Evolutionary conservation across 2,113 vertebrate species (phyloP).

Genomic region (Pleuronectes platessa): DNA sequence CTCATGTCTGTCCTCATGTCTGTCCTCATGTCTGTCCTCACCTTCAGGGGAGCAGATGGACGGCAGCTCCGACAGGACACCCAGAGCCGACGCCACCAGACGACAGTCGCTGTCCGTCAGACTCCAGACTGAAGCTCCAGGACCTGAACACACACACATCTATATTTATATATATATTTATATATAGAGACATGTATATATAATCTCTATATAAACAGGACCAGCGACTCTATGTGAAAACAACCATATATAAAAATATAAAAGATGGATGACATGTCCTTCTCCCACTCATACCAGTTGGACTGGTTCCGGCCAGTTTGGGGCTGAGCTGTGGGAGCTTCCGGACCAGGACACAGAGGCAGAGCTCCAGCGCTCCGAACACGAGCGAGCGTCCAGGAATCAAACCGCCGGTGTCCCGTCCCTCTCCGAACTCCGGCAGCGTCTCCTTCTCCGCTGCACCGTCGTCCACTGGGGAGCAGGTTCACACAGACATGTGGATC

Average conservation of each 20-base stretch:
- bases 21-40: constrained; percentile 44
- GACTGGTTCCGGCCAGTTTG: constrained; percentile 85
- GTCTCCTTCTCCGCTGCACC: constrained; percentile 98
- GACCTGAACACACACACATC: constrained; percentile 50
- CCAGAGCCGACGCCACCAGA: constrained; percentile 86
- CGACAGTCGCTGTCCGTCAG: constrained; percentile 84
- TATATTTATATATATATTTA: too few relatives aligned
- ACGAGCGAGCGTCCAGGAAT: constrained; percentile 93
- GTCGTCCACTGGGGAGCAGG: constrained; percentile 87
- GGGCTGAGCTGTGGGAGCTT: constrained; percentile 93
- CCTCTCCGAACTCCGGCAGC: constrained; percentile 93
- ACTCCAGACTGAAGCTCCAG: constrained; percentile 77
- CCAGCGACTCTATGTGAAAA: too few relatives aligned
- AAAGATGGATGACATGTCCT: not conserved
- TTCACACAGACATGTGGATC: not conserved
- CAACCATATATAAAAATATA: too few relatives aligned
- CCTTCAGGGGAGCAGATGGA: constrained; percentile 95
- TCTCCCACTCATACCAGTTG: constrained; percentile 17
- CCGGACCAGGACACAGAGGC: constrained; percentile 91
- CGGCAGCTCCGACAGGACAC: constrained; percentile 91
- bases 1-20: too few relatives aligned
- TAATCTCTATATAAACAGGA: too few relatives aligned
- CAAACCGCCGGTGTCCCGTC: constrained; percentile 93
- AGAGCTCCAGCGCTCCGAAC: constrained; percentile 90
- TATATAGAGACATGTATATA: too few relatives aligned